Conservation (phyloP, 2,888 invertebrate genomes). For the Dyspetes luteomarginatus region DNA sequence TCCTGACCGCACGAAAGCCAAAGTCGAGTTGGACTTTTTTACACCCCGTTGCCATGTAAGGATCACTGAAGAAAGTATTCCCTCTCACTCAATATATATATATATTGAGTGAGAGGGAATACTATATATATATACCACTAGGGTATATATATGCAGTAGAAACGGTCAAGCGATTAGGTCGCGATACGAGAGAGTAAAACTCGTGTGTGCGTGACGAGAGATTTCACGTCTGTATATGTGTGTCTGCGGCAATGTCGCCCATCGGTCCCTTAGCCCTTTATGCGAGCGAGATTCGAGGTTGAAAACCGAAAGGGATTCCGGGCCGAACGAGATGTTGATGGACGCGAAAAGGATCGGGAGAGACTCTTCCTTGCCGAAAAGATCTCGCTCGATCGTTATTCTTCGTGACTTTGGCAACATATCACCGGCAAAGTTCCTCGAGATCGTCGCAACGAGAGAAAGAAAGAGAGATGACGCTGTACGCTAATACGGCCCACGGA, state of each 20-base stretch:
- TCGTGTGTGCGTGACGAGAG: slow-evolving; percentile 45
- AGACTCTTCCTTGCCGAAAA: slow-evolving; percentile 44
- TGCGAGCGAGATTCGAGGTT: slow-evolving; percentile 32
- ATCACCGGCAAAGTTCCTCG: slow-evolving; percentile 46
- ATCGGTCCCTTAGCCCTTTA: slow-evolving; percentile 63
- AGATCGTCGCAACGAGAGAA: slow-evolving; percentile 24
- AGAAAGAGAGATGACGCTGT: not conserved
- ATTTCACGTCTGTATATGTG: slow-evolving; percentile 9
- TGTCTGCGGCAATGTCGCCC: slow-evolving; percentile 33
- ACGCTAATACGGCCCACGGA: slow-evolving; percentile 23
- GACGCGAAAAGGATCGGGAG: slow-evolving; percentile 63
- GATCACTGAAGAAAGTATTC: slow-evolving; percentile 64
- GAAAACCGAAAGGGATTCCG: slow-evolving; percentile 70
- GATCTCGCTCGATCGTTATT: slow-evolving; percentile 58
- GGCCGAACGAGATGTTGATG: slow-evolving; percentile 67
- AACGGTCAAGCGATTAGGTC: slow-evolving; percentile 38
- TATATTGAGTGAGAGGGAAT: no score
- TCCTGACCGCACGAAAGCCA: slow-evolving; percentile 73
- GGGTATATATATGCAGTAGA: slow-evolving; percentile 14
- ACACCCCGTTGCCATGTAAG: slow-evolving; percentile 75
- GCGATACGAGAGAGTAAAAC: slow-evolving; percentile 49
- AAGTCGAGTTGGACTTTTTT: slow-evolving; percentile 76
- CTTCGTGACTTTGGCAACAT: slow-evolving; percentile 59
- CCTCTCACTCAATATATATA: no score
- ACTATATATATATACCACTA: not conserved